These are phyloP conservation scores for Leucosticte australis DNA, from an alignment of 2,113 vertebrate genomes.

Conservation along the genomic window DNA sequence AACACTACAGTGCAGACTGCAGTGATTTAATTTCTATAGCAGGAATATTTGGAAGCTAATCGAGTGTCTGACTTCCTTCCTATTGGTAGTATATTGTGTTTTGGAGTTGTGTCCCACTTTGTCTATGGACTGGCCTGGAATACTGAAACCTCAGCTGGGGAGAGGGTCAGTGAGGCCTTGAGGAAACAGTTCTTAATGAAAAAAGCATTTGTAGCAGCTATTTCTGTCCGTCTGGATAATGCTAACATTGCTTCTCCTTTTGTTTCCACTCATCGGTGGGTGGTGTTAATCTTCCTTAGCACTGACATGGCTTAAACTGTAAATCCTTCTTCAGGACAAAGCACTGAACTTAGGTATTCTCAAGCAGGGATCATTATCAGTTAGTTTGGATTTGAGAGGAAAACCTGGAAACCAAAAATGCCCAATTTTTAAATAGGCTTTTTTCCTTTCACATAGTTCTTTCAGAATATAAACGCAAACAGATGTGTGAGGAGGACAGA, in stretches of 20 bases:
- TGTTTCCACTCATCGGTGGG: neutral
- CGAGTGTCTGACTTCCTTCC: slow-evolving; percentile 14
- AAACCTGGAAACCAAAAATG: neutral
- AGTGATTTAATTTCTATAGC: neutral
- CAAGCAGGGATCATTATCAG: neutral
- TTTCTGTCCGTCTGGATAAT: neutral
- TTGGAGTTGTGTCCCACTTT: neutral
- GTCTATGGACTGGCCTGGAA: neutral
- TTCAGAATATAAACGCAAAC: neutral
- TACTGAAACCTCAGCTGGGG: neutral
- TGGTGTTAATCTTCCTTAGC: neutral
- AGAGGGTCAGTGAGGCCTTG: neutral
- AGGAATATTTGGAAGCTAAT: neutral
- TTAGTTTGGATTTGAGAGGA: neutral
- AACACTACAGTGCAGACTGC: neutral
- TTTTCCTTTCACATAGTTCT: neutral
- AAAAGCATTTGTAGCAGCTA: neutral
- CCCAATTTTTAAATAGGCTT: neutral
- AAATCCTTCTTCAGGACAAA: neutral
- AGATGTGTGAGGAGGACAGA: neutral
- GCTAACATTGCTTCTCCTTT: neutral
- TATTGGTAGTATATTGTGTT: slow-evolving; percentile 3
- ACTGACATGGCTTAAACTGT: neutral
- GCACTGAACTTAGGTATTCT: neutral
- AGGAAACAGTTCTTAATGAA: neutral